Evolutionary conservation across 2,113 vertebrate genomes (phyloP).

Genomic region (Sapayoa aenigma): DNA sequence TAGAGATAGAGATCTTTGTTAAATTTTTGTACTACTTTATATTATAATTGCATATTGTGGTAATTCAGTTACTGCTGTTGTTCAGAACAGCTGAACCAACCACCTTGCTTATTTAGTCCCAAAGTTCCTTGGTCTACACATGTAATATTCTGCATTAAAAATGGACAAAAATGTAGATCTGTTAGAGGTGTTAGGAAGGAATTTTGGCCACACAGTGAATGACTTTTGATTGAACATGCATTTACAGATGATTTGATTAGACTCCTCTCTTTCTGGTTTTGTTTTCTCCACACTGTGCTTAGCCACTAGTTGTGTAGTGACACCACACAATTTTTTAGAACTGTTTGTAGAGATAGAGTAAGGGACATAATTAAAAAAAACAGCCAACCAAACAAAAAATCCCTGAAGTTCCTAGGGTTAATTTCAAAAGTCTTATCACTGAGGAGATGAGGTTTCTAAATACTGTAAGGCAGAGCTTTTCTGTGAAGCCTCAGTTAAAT

Average conservation of each 20-base stretch:
- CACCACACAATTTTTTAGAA: neutral
- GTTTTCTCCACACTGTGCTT: neutral
- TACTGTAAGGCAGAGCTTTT: neutral
- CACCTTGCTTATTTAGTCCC: neutral
- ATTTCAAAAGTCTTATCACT: neutral
- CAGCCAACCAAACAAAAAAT: neutral
- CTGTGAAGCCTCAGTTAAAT: neutral
- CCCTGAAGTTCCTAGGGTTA: neutral
- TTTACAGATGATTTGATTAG: neutral
- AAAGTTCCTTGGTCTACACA: neutral
- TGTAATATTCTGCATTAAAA: neutral
- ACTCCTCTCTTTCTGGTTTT: neutral
- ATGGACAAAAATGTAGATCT: neutral
- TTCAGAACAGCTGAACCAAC: neutral
- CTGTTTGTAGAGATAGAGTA: neutral
- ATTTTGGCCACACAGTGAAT: neutral
- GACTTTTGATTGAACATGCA: neutral
- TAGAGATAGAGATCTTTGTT: neutral
- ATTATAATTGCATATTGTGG: neutral
- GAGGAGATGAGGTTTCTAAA: neutral
- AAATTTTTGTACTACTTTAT: neutral
- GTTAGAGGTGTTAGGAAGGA: neutral
- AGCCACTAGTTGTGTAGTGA: neutral
- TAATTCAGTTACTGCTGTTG: neutral
- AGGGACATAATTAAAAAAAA: neutral